phyloP scores from a whole-genome alignment of 2,113 vertebrate species.

The Gorsachius goisagi region DNA sequence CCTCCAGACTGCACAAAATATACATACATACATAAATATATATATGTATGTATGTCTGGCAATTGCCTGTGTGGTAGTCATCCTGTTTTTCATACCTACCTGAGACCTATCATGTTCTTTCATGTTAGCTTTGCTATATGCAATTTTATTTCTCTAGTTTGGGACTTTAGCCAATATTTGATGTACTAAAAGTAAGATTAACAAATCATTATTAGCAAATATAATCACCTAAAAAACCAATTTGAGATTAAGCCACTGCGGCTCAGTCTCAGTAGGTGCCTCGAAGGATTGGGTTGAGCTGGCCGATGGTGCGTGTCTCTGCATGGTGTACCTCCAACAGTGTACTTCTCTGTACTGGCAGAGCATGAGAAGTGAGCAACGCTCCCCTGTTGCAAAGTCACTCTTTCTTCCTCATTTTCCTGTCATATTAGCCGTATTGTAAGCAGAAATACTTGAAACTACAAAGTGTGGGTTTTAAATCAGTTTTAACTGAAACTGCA shows the following conservation, averaged over 20 bases:
- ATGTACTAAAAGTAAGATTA: background rate
- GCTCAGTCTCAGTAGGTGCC: background rate
- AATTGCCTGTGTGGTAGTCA: background rate
- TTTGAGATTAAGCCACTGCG: background rate
- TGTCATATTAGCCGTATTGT: background rate
- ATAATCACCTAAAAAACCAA: background rate
- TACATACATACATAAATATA: no score
- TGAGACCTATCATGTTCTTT: background rate
- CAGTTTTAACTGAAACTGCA: background rate
- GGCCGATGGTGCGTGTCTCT: background rate
- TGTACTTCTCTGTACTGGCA: background rate
- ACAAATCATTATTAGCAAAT: background rate
- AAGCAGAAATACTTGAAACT: slow-evolving; percentile 2
- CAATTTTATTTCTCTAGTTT: background rate
- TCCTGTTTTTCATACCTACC: background rate
- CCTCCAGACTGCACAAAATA: background rate
- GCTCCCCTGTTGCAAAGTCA: background rate
- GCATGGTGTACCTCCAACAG: background rate
- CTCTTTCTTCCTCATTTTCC: background rate
- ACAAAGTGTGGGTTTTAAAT: background rate
- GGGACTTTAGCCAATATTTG: background rate
- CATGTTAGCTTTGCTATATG: background rate
- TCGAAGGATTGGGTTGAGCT: background rate
- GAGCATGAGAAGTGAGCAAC: background rate
- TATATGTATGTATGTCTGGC: background rate